Evolutionary conservation across 2,113 vertebrate genomes (phyloP).

Genomic region (Larimichthys crocea): DNA sequence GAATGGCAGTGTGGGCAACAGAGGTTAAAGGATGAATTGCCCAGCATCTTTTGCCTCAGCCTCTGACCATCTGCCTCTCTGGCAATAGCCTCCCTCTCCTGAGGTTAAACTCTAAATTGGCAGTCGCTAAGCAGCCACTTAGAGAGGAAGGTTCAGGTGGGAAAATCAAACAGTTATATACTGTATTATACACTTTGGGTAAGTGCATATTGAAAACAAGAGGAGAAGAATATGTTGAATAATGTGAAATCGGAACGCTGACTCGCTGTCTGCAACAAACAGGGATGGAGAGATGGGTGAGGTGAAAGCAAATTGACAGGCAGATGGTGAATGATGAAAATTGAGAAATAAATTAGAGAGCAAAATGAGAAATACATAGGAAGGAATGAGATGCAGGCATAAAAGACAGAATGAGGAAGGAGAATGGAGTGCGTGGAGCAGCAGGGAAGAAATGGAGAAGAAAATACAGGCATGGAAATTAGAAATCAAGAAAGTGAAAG

Average conservation of each 20-base stretch:
- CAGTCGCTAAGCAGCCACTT: slow-evolving; percentile 76
- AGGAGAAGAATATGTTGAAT: slow-evolving; percentile 39
- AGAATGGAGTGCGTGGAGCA: slow-evolving; percentile 48
- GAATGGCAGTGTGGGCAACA: slow-evolving; percentile 56
- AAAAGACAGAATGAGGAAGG: slow-evolving; percentile 42
- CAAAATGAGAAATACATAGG: slow-evolving; percentile 61
- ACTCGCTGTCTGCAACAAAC: slow-evolving; percentile 55
- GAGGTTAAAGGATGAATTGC: slow-evolving; percentile 77
- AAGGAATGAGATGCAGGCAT: slow-evolving; percentile 51
- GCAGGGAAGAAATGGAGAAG: slow-evolving; percentile 49
- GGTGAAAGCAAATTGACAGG: slow-evolving; percentile 68
- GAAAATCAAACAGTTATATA: slow-evolving; percentile 71
- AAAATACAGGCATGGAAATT: slow-evolving; percentile 56
- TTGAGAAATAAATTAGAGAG: slow-evolving; percentile 73
- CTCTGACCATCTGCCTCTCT: slow-evolving; percentile 81
- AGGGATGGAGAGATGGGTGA: slow-evolving; percentile 44
- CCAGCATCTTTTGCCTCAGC: slow-evolving; percentile 71
- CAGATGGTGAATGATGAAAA: slow-evolving; percentile 70
- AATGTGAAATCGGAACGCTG: slow-evolving; percentile 44
- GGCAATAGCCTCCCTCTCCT: slow-evolving; percentile 72
- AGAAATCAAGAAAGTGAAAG: slow-evolving; percentile 48
- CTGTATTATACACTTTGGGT: slow-evolving; percentile 51
- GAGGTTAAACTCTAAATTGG: slow-evolving; percentile 79
- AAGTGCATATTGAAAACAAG: slow-evolving; percentile 66
- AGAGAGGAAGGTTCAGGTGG: slow-evolving; percentile 71